phyloP scores from a whole-genome alignment of 2,888 invertebrate species.

The Athetis lepigone region DNA sequence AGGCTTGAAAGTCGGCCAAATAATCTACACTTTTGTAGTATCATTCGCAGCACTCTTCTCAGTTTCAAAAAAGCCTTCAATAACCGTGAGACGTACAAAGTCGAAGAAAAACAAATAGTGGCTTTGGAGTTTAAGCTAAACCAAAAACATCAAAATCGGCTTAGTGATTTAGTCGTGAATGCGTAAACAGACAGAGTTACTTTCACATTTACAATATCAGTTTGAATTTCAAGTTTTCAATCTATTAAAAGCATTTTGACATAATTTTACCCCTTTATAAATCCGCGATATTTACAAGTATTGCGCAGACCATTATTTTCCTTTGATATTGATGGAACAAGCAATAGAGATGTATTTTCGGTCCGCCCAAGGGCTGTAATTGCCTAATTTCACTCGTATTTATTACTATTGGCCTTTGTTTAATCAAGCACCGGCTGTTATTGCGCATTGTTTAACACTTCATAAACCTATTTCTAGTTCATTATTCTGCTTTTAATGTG shows the following conservation, averaged over 20 bases:
- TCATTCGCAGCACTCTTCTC: too few species aligned
- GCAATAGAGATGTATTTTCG: constrained; percentile 59
- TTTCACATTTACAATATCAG: too few species aligned
- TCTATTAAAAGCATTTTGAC: background rate
- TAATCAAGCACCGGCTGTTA: constrained; percentile 57
- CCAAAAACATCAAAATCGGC: too few species aligned
- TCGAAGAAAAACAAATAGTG: too few species aligned
- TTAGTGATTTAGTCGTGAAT: too few species aligned
- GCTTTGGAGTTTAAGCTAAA: too few species aligned
- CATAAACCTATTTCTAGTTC: constrained; percentile 44
- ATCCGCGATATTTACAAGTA: constrained; percentile 4
- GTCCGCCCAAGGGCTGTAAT: constrained; percentile 66
- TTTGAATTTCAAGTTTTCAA: background rate
- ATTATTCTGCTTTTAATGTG: constrained; percentile 21
- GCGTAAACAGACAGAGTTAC: too few species aligned
- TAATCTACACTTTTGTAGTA: too few species aligned
- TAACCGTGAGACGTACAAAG: too few species aligned
- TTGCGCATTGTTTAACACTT: constrained; percentile 52
- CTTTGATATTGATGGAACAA: constrained; percentile 51
- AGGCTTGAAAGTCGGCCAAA: too few species aligned
- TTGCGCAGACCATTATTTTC: constrained; percentile 44
- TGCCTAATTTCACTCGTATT: constrained; percentile 68
- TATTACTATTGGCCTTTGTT: constrained; percentile 65
- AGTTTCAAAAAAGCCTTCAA: too few species aligned
- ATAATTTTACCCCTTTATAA: background rate